Percentiles rank a stretch among this genome's conserved stretches.
Conservation (phyloP, 1,140 invertebrate genomes). For the Ceratitis capitata region DNA sequence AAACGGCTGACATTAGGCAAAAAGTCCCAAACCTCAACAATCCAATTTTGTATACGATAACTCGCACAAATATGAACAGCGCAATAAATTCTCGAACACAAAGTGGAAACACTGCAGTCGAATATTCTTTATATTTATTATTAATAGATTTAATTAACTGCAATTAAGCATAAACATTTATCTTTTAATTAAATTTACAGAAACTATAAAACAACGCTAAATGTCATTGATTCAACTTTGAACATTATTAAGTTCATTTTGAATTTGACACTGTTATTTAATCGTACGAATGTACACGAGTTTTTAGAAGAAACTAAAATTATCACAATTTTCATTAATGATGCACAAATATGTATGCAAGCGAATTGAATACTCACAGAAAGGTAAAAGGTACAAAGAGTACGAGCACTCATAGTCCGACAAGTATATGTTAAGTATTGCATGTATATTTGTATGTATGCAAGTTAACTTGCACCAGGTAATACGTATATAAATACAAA, state of each 20-base stretch:
- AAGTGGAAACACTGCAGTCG: too few relatives aligned
- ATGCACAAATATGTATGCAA: background rate
- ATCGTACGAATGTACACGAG: background rate
- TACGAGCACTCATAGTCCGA: background rate
- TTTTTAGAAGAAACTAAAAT: background rate
- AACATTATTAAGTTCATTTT: background rate
- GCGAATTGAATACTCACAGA: background rate
- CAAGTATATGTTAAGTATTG: background rate
- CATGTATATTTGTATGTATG: background rate
- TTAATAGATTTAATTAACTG: too few relatives aligned
- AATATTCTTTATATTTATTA: too few relatives aligned
- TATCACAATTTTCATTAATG: background rate
- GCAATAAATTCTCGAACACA: too few relatives aligned
- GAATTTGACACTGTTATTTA: background rate
- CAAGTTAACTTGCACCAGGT: background rate
- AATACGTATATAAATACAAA: background rate
- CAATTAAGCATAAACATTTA: too few relatives aligned
- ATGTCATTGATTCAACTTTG: too few relatives aligned
- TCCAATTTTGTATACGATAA: too few relatives aligned
- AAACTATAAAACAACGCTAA: too few relatives aligned
- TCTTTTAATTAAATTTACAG: too few relatives aligned
- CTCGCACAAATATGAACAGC: too few relatives aligned
- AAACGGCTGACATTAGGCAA: too few relatives aligned
- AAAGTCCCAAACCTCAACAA: too few relatives aligned
- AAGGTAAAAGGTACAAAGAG: background rate